Evolutionary conservation across 2,797 vertebrate genomes (phyloP).

Genomic region (Tiaroga cobitis): DNA sequence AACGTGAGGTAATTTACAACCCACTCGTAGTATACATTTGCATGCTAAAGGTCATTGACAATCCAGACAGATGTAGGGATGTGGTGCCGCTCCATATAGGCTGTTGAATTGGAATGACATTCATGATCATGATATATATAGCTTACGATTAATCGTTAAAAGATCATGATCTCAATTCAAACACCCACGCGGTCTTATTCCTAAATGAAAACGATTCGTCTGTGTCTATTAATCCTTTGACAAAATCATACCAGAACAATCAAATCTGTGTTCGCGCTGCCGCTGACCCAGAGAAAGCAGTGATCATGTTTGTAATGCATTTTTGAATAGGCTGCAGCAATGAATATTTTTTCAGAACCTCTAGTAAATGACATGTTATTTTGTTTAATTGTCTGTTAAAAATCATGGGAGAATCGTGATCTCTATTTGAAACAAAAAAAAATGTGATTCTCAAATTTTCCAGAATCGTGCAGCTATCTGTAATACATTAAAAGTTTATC

Average conservation of each 20-base stretch:
- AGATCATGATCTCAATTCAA: not conserved
- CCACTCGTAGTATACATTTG: constrained; percentile 1
- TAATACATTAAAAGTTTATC: too few species aligned
- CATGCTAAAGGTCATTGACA: constrained; percentile 19
- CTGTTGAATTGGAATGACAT: not conserved
- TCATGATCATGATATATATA: too few species aligned
- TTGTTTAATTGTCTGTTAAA: not conserved
- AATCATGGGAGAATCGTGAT: not conserved
- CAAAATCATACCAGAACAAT: not conserved
- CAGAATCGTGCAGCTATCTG: not conserved
- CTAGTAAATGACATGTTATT: not conserved
- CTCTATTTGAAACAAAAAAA: not conserved
- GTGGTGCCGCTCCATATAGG: not conserved
- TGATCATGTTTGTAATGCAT: not conserved
- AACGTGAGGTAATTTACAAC: constrained; percentile 4
- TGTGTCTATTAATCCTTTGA: too few species aligned
- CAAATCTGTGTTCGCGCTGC: not conserved
- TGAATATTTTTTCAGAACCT: not conserved
- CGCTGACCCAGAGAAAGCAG: not conserved
- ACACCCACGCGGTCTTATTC: not conserved
- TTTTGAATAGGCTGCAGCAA: not conserved
- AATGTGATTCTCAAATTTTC: not conserved
- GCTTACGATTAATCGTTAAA: too few species aligned
- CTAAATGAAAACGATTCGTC: not conserved
- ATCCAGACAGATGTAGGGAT: constrained; percentile 9